These are phyloP conservation scores for Gulo gulo DNA, from an alignment of 2,113 vertebrate genomes.

Conservation along the genomic window DNA sequence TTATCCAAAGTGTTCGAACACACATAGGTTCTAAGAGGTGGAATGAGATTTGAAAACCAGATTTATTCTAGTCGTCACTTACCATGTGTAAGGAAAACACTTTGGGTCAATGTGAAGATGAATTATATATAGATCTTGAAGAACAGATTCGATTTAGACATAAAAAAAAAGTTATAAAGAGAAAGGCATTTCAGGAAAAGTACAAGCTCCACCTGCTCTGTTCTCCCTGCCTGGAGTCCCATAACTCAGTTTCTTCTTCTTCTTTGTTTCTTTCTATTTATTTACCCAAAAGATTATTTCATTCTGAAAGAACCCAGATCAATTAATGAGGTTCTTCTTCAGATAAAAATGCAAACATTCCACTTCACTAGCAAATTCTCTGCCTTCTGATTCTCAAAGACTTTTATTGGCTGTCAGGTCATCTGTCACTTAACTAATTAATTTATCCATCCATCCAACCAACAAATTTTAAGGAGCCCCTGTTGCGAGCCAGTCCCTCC, in stretches of 20 bases:
- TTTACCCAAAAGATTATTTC: conserved; percentile 14
- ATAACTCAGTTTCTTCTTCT: background rate
- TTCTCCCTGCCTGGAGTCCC: background rate
- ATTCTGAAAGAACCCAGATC: background rate
- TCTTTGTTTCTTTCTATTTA: background rate
- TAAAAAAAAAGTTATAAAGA: background rate
- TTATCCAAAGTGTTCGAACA: background rate
- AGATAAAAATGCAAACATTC: background rate
- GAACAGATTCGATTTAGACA: background rate
- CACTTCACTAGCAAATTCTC: background rate
- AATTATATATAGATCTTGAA: background rate
- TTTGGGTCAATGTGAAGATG: background rate
- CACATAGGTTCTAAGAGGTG: background rate
- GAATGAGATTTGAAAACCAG: background rate
- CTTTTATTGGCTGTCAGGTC: background rate
- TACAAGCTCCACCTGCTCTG: background rate
- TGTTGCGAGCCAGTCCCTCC: background rate
- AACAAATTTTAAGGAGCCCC: background rate
- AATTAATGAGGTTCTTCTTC: conserved; percentile 19
- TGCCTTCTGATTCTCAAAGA: conserved; percentile 14
- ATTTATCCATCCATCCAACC: conserved; percentile 9
- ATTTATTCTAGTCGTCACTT: background rate
- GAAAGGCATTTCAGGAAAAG: background rate
- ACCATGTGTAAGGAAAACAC: background rate
- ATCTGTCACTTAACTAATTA: conserved; percentile 33